Evolutionary conservation across 2,888 invertebrate genomes (phyloP).

Genomic region (Chrysomela aeneicollis): DNA sequence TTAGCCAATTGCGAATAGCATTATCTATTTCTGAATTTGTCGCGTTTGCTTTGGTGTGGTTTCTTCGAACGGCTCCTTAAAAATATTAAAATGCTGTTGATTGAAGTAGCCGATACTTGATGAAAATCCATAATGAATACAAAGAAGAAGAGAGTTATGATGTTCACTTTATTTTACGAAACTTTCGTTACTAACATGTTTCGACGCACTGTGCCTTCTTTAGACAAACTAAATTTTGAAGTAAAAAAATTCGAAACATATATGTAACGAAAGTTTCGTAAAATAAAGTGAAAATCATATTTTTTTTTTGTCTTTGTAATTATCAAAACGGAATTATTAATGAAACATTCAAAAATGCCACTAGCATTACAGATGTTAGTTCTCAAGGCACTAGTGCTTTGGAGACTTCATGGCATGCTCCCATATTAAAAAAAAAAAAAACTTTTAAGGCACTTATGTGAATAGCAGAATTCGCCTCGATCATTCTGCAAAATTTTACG

Average conservation of each 20-base stretch:
- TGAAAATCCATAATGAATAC: background rate
- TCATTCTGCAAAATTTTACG: slow-evolving; percentile 11
- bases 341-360: background rate
- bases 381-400: background rate
- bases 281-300: slow-evolving; percentile 6
- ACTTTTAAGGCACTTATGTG: background rate
- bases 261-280: slow-evolving; percentile 5
- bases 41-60: slow-evolving; percentile 14
- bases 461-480: slow-evolving; percentile 18
- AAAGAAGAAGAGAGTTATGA: slow-evolving; percentile 4
- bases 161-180: background rate
- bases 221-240: slow-evolving; percentile 6
- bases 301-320: background rate
- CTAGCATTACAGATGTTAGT: background rate
- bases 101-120: background rate
- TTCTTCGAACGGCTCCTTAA: slow-evolving; percentile 20
- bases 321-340: background rate
- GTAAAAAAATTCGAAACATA: background rate
- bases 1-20: slow-evolving; percentile 19
- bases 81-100: slow-evolving; percentile 12
- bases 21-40: slow-evolving; percentile 15
- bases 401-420: background rate
- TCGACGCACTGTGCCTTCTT: slow-evolving; percentile 5
- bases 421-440: background rate
- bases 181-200: slow-evolving; percentile 2